Conservation (phyloP, 2,888 invertebrate species). For the Rhimphoctona megacephalus region DNA sequence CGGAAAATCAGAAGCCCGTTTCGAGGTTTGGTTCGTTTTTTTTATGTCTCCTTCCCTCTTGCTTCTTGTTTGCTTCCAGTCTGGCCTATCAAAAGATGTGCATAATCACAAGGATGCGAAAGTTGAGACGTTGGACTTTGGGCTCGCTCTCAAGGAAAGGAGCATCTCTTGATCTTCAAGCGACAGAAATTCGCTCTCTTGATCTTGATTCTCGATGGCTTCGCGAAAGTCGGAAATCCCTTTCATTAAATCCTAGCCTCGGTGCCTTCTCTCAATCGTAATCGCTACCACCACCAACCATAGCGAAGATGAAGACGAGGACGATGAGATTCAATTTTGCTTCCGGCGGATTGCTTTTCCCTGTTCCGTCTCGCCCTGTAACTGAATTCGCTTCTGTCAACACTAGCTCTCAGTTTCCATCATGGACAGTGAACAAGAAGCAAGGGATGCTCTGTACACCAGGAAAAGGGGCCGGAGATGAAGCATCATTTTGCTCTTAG, state of each 20-base stretch:
- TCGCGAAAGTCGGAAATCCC: constrained; percentile 69
- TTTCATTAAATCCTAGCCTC: constrained; percentile 78
- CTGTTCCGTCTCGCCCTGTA: constrained; percentile 79
- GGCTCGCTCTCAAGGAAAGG: constrained; percentile 20
- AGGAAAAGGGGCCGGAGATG: not conserved
- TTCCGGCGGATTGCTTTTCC: constrained; percentile 82
- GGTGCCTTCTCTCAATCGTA: constrained; percentile 61
- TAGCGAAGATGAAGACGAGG: constrained; percentile 24
- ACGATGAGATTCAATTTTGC: constrained; percentile 82
- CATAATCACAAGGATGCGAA: constrained; percentile 41
- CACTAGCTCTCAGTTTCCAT: constrained; percentile 57
- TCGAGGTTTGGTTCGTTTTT: constrained; percentile 24
- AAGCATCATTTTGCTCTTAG: constrained; percentile 36
- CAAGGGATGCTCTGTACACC: not conserved
- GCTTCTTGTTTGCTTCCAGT: constrained; percentile 56
- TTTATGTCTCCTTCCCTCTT: constrained; percentile 5
- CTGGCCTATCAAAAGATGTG: constrained; percentile 40
- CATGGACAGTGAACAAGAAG: constrained; percentile 29
- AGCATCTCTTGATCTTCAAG: constrained; percentile 74
- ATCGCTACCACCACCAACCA: constrained; percentile 42
- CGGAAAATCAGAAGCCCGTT: constrained; percentile 25
- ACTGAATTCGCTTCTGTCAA: constrained; percentile 81
- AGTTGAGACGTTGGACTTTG: constrained; percentile 32
- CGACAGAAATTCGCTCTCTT: constrained; percentile 65
- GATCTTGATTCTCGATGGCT: constrained; percentile 72